Conservation (phyloP, 2,797 vertebrate genomes). For the Mycteria americana region DNA sequence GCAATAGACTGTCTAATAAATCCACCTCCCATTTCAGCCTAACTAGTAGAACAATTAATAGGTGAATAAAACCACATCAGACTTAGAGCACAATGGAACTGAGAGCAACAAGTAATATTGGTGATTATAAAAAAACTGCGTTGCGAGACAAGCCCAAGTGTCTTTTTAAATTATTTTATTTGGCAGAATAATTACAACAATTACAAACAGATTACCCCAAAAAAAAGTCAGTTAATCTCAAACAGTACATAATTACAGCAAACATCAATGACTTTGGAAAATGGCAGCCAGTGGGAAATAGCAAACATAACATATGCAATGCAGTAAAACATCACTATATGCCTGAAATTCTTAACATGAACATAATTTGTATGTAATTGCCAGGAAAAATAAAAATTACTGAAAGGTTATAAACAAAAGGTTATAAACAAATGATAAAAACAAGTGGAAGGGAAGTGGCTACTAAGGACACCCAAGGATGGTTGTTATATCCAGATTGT, state of each 20-base stretch:
- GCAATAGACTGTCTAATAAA: neutral
- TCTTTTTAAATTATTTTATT: neutral
- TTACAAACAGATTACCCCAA: neutral
- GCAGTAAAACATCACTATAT: neutral
- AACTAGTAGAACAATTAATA: neutral
- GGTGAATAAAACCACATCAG: neutral
- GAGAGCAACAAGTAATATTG: neutral
- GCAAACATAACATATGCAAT: neutral
- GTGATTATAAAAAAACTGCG: neutral
- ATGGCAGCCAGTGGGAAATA: neutral
- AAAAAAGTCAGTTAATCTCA: neutral
- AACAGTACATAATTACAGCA: neutral
- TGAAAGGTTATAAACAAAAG: neutral
- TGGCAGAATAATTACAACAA: neutral
- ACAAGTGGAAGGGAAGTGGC: neutral
- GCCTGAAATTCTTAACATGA: neutral
- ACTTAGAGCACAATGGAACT: neutral
- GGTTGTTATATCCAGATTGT: neutral
- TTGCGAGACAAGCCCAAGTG: neutral
- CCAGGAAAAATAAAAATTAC: neutral
- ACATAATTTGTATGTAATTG: neutral
- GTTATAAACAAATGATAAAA: neutral
- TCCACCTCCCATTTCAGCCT: neutral
- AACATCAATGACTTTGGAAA: neutral
- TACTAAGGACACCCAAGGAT: neutral